Percentiles rank a stretch among this genome's conserved stretches.
Conservation (phyloP, 2,888 invertebrate species). For the Drosophila peninsularis region DNA sequence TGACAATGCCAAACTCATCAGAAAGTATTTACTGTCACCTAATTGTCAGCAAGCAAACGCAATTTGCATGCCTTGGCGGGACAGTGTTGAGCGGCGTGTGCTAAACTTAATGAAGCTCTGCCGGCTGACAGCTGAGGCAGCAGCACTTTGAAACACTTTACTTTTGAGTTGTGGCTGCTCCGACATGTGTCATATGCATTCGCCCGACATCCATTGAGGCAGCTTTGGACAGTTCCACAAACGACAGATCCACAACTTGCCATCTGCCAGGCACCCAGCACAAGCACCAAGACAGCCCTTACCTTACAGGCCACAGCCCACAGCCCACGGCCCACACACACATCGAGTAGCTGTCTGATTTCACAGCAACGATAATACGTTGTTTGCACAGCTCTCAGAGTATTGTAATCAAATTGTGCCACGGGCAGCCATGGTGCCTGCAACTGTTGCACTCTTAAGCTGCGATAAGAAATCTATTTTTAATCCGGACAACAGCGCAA, state of each 20-base stretch:
- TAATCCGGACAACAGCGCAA: background rate
- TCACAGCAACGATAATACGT: constrained; percentile 56
- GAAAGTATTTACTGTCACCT: constrained; percentile 75
- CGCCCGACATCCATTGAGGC: constrained; percentile 51
- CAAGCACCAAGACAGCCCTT: background rate
- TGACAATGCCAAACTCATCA: constrained; percentile 38
- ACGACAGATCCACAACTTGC: constrained; percentile 29
- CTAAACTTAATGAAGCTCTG: constrained; percentile 65
- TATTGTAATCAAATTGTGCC: constrained; percentile 40
- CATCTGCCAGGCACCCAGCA: constrained; percentile 15
- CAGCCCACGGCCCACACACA: constrained; percentile 12
- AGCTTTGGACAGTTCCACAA: constrained; percentile 38
- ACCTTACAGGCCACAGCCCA: background rate
- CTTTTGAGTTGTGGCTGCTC: constrained; percentile 31
- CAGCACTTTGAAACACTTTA: constrained; percentile 36
- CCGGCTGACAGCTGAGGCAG: constrained; percentile 13
- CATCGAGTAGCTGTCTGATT: constrained; percentile 68
- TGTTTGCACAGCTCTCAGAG: constrained; percentile 58
- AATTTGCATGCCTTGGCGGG: constrained; percentile 33
- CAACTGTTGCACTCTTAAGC: constrained; percentile 11
- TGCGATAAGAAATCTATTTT: constrained; percentile 15
- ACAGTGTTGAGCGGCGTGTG: constrained; percentile 27
- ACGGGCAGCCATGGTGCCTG: constrained; percentile 17
- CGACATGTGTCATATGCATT: constrained; percentile 78
- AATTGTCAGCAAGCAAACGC: constrained; percentile 63